Base-by-base conservation (phyloP, 2,888 invertebrate genomes). In the Adelognathus sp. region DNA sequence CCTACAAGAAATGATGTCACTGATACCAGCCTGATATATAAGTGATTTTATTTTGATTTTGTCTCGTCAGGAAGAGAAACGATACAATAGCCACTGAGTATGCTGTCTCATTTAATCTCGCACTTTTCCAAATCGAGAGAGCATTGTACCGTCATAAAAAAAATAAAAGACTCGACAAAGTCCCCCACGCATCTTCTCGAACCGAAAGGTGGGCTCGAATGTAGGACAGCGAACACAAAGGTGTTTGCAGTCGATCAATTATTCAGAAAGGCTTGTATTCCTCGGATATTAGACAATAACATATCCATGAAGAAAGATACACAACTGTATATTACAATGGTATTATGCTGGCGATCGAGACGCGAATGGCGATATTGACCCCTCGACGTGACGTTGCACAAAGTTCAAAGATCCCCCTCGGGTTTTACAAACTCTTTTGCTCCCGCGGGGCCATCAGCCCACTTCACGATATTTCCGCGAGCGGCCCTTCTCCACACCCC, bases 321-420 rank as follows among this genome's bases (percentile, higher is more conserved):
- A 24, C 41, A 14, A 11, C 6, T 44, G 4, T 16, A n/a, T n/a
- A 29, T 33, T 18, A 39, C 27, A 9, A 36, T 27, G 31, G 31
- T 41, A 7, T 41, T 54, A 50, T 14, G 27, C 14, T 39, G 46
- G 14, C 64, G 52, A 70, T 69, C 9, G 61, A 14, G 46, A 83
- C 74, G 80, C 64, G 60, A 66, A 66, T 79, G 74, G 60, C 82
- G 84, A 86, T 83, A 83, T 85, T 85, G 87, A 87, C 87, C 87
- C 83, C 81, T 67, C 29, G 46, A 41, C 67, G 77, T 81, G 83
- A 82, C 81, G 82, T 81, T 82, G 84, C 76, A 54, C 73, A 54
- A 83, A 82, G 81, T 81, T 85, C 83, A 84, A 81, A 82, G 82
- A 84, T 84, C 81, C 77, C n/a, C 78, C 75, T 61, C 27, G 52